phyloP scores from a whole-genome alignment of 2,797 vertebrate species.

The Argya squamiceps region DNA sequence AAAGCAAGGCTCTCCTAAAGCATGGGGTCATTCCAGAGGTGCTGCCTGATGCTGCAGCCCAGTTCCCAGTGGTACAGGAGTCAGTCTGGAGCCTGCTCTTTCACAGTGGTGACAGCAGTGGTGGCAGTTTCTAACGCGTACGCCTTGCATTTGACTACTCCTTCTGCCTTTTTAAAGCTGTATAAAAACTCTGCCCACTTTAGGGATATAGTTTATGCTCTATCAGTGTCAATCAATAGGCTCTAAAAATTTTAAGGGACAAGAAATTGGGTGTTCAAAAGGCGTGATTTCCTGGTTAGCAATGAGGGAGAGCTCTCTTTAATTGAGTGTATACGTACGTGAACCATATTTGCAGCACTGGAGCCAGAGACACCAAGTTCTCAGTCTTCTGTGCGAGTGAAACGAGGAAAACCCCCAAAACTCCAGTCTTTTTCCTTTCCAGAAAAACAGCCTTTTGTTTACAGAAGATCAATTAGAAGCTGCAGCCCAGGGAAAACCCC shows the following conservation, averaged over 20 bases:
- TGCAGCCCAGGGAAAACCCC: not conserved
- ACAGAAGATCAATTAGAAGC: not conserved
- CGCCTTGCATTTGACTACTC: rapidly evolving
- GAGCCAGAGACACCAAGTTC: not conserved
- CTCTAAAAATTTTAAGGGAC: not conserved
- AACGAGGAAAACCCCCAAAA: not conserved
- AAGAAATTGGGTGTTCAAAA: not conserved
- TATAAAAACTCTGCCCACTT: not conserved
- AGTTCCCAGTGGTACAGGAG: not conserved
- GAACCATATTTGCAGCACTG: not conserved
- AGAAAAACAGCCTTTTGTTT: not conserved
- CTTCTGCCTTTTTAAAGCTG: not conserved
- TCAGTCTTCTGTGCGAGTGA: not conserved
- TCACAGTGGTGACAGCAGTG: not conserved
- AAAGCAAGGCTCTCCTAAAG: not conserved
- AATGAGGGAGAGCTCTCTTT: not conserved
- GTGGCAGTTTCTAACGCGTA: not conserved
- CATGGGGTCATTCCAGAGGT: not conserved
- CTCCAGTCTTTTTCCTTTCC: not conserved
- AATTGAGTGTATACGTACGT: rapidly evolving
- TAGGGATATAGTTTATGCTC: not conserved
- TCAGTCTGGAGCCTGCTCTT: not conserved
- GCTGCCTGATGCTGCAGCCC: not conserved
- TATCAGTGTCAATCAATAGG: not conserved
- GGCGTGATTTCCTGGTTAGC: not conserved